A percentile compares a stretch with the other conserved stretches of the same genome.
phyloP scores from a whole-genome alignment of 2,797 vertebrate species.

The Macropodus opercularis region DNA sequence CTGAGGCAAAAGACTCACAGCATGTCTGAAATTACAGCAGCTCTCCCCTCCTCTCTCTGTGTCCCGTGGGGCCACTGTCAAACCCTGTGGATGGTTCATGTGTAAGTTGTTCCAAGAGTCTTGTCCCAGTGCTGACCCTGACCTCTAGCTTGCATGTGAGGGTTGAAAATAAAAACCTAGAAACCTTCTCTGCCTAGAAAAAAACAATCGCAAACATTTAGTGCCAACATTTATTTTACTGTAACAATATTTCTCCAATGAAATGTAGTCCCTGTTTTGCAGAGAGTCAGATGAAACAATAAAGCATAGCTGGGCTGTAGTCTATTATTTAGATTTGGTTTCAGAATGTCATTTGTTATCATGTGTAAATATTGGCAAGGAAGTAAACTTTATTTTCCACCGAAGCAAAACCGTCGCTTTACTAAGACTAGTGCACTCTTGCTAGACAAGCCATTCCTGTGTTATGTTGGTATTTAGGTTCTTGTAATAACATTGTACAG shows the following conservation, averaged over 20 bases:
- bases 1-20: conserved; percentile 4
- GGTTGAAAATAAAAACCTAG: not conserved
- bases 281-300: not conserved
- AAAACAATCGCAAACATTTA: not conserved
- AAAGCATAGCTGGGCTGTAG: not conserved
- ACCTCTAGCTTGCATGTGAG: conserved; percentile 15
- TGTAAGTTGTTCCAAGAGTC: conserved; percentile 5
- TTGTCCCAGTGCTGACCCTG: conserved; percentile 14
- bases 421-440: not conserved
- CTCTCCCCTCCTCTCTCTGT: not conserved
- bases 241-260: too few relatives aligned
- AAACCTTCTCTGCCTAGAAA: not conserved
- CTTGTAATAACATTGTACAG: not conserved
- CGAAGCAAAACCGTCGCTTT: not conserved
- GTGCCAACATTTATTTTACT: conserved; percentile 5
- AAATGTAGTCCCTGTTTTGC: not conserved
- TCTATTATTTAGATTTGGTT: not conserved
- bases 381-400: not conserved
- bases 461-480: not conserved
- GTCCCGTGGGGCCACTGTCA: conserved; percentile 24
- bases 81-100: conserved; percentile 31
- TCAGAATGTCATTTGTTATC: too few relatives aligned
- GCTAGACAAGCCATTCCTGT: not conserved
- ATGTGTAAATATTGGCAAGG: not conserved
- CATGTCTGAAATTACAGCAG: conserved; percentile 26